Evolutionary conservation across 2,797 vertebrate species (phyloP).

Genomic region (Nyctalus aviator): DNA sequence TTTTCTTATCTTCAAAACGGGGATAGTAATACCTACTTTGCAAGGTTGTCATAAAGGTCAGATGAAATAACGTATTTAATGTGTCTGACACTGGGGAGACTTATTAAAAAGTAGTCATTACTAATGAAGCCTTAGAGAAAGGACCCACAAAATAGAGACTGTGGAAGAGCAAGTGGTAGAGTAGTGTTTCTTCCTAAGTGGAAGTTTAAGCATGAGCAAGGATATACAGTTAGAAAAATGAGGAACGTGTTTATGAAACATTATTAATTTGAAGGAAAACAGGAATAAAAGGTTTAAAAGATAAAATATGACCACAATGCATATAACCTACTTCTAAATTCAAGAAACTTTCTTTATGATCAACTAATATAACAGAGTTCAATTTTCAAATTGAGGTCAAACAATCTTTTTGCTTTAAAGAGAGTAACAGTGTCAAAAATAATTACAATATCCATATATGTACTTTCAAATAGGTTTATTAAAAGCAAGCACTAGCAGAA

Average conservation of each 20-base stretch:
- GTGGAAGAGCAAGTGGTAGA: not conserved
- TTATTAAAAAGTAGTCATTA: conserved; percentile 3
- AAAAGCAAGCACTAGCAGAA: conserved; percentile 13
- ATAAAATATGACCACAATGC: not conserved
- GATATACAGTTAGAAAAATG: not conserved
- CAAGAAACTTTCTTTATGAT: not conserved
- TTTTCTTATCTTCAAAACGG: conserved; percentile 26
- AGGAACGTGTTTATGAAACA: not conserved
- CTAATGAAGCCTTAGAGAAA: not conserved
- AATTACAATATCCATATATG: not conserved
- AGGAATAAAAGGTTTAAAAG: not conserved
- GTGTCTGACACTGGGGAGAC: not conserved
- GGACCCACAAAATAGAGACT: not conserved
- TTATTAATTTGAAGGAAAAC: conserved; percentile 3
- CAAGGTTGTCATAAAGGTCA: not conserved
- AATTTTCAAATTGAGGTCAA: conserved; percentile 40
- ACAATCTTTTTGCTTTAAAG: not conserved
- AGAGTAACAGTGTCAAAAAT: not conserved
- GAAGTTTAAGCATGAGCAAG: not conserved
- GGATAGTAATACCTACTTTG: not conserved
- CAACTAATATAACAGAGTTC: conserved; percentile 45
- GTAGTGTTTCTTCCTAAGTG: not conserved
- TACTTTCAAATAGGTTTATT: not conserved
- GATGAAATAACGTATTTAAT: not conserved
- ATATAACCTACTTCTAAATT: not conserved